These are phyloP conservation scores for Formica selysi DNA, from an alignment of 1,140 invertebrate genomes.

Conservation along the genomic window DNA sequence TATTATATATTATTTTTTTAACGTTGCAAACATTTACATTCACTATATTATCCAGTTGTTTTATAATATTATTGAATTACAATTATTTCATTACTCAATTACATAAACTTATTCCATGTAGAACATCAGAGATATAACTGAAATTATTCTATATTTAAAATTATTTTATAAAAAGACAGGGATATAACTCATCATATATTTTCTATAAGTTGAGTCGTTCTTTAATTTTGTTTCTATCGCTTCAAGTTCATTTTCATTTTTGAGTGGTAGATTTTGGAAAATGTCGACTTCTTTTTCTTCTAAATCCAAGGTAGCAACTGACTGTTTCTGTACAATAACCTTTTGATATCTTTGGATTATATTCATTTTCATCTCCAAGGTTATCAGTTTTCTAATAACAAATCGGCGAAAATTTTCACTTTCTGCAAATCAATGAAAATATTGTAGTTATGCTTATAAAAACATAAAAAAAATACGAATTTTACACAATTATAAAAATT, in stretches of 20 bases:
- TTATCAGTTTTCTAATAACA: background rate
- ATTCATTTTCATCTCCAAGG: conserved; percentile 3
- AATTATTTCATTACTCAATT: background rate
- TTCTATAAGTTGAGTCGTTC: background rate
- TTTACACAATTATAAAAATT: no score
- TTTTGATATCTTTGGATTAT: background rate
- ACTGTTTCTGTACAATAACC: background rate
- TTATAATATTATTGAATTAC: background rate
- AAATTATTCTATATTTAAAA: no score
- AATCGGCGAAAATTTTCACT: conserved; percentile 4
- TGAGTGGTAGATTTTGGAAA: background rate
- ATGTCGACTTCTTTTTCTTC: background rate
- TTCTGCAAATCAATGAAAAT: conserved; percentile 8
- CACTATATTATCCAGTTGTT: background rate
- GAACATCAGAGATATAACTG: background rate
- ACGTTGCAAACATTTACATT: background rate
- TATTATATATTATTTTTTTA: background rate
- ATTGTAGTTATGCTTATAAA: background rate
- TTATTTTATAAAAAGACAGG: background rate
- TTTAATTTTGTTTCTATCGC: background rate
- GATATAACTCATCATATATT: background rate
- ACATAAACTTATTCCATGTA: background rate
- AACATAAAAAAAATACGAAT: background rate
- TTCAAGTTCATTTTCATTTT: conserved; percentile 7
- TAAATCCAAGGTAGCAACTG: background rate